These are phyloP conservation scores for Plectus sambesii DNA, from an alignment of 1,140 invertebrate genomes.

Conservation along the genomic window DNA sequence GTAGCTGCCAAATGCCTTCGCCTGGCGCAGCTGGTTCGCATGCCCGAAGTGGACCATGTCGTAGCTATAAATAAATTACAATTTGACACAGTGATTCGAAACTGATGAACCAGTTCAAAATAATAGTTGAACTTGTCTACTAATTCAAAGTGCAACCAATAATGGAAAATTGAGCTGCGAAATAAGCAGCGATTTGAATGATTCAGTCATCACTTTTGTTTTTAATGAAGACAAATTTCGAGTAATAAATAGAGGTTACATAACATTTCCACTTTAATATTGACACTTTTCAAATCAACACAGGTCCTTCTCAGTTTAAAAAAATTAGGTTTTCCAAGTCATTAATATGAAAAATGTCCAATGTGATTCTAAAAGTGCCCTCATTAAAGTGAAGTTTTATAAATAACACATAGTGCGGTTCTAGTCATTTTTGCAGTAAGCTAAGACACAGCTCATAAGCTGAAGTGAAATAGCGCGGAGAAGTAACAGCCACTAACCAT, in stretches of 20 bases:
- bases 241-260: no score
- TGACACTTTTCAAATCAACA: no score
- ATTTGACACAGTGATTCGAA: conserved; percentile 6
- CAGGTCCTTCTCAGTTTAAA: conserved; percentile 3
- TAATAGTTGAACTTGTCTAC: conserved; percentile 12
- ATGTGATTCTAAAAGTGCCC: conserved; percentile 8
- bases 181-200: conserved; percentile 9
- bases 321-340: conserved; percentile 3
- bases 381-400: conserved; percentile 1
- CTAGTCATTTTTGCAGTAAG: no score
- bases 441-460: background rate
- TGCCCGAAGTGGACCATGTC: conserved; percentile 95
- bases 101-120: conserved; percentile 14
- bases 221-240: conserved; percentile 11
- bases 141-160: conserved; percentile 24
- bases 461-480: conserved; percentile 12
- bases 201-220: no score
- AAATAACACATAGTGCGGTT: background rate
- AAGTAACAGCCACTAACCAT: conserved; percentile 64
- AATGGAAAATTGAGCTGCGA: conserved; percentile 14
- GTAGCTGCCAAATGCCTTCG: conserved; percentile 84
- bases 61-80: conserved; percentile 54
- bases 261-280: no score
- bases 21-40: conserved; percentile 81
- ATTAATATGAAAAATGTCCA: conserved; percentile 7